Conservation (phyloP, 2,113 vertebrate species). For the Micronycteris hirsuta region DNA sequence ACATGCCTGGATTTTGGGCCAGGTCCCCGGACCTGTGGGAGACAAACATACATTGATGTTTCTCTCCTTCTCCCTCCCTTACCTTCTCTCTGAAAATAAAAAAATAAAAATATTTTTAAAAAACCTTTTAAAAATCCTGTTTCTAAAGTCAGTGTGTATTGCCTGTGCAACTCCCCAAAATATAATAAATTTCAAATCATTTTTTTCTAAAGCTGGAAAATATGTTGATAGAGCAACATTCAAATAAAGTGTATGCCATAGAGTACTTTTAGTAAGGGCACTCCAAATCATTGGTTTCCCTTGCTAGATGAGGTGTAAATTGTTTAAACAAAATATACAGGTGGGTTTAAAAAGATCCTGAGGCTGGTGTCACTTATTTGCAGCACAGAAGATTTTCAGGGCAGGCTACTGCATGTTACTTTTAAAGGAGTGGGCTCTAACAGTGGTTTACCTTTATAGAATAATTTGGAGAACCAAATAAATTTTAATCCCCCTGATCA, state of each 20-base stretch:
- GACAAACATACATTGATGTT: too few species aligned
- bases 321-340: neutral
- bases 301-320: neutral
- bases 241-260: neutral
- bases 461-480: slow-evolving; percentile 4
- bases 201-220: neutral
- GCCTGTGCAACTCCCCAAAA: neutral
- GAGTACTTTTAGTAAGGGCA: neutral
- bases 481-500: neutral
- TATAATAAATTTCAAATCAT: neutral
- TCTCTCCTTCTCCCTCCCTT: too few species aligned
- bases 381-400: neutral
- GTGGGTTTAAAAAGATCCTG: neutral
- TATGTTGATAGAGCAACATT: neutral
- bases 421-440: neutral
- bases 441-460: neutral
- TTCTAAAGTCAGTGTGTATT: neutral
- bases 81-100: too few species aligned
- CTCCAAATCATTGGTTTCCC: neutral
- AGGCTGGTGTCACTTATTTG: neutral
- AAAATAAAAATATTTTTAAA: too few species aligned
- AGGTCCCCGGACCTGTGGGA: too few species aligned
- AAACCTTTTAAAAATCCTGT: too few species aligned
- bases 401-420: neutral
- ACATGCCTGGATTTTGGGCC: too few species aligned